These are phyloP conservation scores for Drosophila lacteicornis DNA, from an alignment of 1,140 invertebrate genomes.

Conservation along the genomic window DNA sequence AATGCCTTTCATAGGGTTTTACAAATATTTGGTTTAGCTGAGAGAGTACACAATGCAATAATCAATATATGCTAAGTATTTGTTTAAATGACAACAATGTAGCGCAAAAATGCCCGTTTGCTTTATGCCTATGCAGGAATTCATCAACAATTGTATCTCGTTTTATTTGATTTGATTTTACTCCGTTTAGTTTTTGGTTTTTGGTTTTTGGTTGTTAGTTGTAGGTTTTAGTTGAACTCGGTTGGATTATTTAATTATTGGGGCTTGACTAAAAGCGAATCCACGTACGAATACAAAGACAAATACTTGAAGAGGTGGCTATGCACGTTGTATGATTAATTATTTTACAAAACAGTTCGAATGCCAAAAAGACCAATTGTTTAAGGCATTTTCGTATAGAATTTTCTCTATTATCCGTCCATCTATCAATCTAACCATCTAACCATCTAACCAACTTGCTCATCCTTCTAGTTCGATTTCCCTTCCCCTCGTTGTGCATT, in stretches of 20 bases:
- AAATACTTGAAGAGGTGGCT: slow-evolving; percentile 39
- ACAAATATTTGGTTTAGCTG: slow-evolving; percentile 57
- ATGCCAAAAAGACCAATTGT: slow-evolving; percentile 41
- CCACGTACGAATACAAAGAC: slow-evolving; percentile 45
- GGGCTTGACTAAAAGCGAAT: slow-evolving; percentile 56
- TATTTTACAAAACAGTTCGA: slow-evolving; percentile 60
- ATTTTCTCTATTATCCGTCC: slow-evolving; percentile 13
- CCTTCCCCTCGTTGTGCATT: slow-evolving; percentile 58
- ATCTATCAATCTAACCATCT: neutral
- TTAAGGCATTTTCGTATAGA: slow-evolving; percentile 56
- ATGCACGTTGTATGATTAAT: slow-evolving; percentile 57
- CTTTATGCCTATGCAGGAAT: slow-evolving; percentile 43
- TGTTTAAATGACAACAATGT: slow-evolving; percentile 71
- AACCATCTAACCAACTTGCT: neutral
- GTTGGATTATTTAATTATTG: slow-evolving; percentile 36
- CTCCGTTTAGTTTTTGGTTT: slow-evolving; percentile 19
- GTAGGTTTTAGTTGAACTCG: slow-evolving; percentile 15
- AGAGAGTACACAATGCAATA: slow-evolving; percentile 64
- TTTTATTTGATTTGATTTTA: slow-evolving; percentile 56
- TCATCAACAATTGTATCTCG: slow-evolving; percentile 52
- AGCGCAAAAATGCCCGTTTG: slow-evolving; percentile 58
- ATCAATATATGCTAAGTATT: slow-evolving; percentile 54
- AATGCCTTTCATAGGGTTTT: slow-evolving; percentile 43
- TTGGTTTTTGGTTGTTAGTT: slow-evolving; percentile 18
- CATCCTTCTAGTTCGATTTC: neutral